Percentiles rank a stretch among this genome's conserved stretches.
Evolutionary conservation across 2,113 vertebrate species (phyloP).

Genomic region (Catharus bicknelli): DNA sequence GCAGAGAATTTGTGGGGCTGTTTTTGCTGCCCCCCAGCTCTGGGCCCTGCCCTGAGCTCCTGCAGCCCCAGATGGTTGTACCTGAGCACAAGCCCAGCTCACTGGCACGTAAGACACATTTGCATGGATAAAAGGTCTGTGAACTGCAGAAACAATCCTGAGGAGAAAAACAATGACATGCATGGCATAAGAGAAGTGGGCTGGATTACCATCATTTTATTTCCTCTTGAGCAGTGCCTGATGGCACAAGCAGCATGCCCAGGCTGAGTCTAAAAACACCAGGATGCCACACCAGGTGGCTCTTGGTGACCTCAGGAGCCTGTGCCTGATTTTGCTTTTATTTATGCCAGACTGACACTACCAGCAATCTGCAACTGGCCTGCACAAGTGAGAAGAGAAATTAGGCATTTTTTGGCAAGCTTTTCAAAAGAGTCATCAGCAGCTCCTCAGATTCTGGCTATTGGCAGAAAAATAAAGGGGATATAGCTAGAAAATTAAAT

Average conservation of each 20-base stretch:
- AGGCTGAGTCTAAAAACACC: background rate
- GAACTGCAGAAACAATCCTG: background rate
- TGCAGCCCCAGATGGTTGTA: accelerated
- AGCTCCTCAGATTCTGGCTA: background rate
- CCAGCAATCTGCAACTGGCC: background rate
- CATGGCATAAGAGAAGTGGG: accelerated
- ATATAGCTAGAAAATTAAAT: conserved; percentile 40
- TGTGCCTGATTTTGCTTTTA: background rate
- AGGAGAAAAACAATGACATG: background rate
- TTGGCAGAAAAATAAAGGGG: conserved; percentile 52
- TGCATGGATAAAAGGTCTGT: background rate
- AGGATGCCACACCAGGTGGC: background rate
- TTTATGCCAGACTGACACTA: background rate
- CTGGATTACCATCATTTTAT: background rate
- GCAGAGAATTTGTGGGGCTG: background rate
- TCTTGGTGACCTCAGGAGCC: background rate
- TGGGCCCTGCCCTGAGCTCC: background rate
- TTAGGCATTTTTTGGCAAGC: background rate
- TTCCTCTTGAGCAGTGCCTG: background rate
- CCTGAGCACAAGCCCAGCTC: background rate
- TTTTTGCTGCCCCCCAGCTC: background rate
- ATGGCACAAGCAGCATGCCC: background rate
- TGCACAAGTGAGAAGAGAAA: conserved; percentile 14
- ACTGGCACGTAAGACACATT: accelerated
- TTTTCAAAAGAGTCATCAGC: conserved; percentile 36